phyloP scores from a whole-genome alignment of 1,140 invertebrate species.

The Paraescarpia echinospica region DNA sequence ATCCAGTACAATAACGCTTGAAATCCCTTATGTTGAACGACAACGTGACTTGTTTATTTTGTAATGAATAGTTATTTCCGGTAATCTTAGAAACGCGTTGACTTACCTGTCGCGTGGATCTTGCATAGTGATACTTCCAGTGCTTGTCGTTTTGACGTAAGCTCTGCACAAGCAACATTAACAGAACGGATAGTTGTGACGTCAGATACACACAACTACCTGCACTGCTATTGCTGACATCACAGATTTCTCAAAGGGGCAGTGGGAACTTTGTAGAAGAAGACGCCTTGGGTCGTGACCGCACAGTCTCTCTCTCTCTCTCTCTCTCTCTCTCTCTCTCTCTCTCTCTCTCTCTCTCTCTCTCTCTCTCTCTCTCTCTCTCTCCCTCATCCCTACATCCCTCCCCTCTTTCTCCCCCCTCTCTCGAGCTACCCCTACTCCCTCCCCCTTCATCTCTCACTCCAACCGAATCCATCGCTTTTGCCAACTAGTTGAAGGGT shows the following conservation, averaged over 20 bases:
- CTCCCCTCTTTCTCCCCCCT: no score
- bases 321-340: no score
- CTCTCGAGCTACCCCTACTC: no score
- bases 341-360: no score
- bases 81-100: background rate
- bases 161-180: background rate
- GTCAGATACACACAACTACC: background rate
- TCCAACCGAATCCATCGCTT: no score
- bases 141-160: background rate
- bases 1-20: background rate
- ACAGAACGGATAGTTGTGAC: background rate
- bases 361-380: no score
- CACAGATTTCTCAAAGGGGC: background rate
- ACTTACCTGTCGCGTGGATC: background rate
- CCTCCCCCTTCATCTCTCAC: no score
- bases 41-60: background rate
- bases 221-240: background rate
- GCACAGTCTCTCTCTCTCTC: background rate
- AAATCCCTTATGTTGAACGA: background rate
- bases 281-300: background rate
- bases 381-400: no score
- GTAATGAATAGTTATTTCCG: no score
- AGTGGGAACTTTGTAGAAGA: background rate
- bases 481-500: no score
- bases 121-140: background rate